Percentiles rank a stretch among this genome's conserved stretches.
phyloP scores from a whole-genome alignment of 2,888 invertebrate genomes.

The Cephus pulcher region DNA sequence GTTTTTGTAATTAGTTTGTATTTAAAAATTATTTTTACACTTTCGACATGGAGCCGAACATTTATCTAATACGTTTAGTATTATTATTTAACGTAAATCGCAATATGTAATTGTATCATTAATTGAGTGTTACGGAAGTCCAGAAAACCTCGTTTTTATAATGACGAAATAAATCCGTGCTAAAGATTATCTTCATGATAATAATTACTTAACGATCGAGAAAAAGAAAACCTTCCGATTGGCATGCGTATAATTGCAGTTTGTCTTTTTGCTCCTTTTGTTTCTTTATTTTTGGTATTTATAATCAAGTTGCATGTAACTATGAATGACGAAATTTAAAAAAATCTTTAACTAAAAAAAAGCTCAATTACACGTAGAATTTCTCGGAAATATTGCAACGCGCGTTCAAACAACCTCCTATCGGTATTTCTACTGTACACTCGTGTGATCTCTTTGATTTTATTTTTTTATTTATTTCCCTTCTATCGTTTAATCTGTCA shows the following conservation, averaged over 20 bases:
- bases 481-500: not conserved
- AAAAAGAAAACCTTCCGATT: conserved; percentile 37
- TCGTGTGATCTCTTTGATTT: not conserved
- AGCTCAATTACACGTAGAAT: not conserved
- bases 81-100: conserved; percentile 41
- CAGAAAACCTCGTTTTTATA: conserved; percentile 6
- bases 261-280: conserved; percentile 26
- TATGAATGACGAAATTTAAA: not conserved
- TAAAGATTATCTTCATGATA: conserved; percentile 42
- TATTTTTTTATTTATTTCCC: not conserved
- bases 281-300: conserved; percentile 2
- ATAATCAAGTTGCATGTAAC: not conserved
- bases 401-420: not conserved
- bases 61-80: conserved; percentile 7
- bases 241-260: conserved; percentile 53
- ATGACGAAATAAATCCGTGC: conserved; percentile 41
- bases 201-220: conserved; percentile 31
- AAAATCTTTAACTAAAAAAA: not conserved
- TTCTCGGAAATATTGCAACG: not conserved
- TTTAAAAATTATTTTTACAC: conserved; percentile 55
- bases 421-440: not conserved
- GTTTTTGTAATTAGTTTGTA: conserved; percentile 67
- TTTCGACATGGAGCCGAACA: conserved; percentile 3
- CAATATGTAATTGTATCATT: conserved; percentile 60
- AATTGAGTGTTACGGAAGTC: conserved; percentile 15